phyloP scores from a whole-genome alignment of 2,113 vertebrate genomes.

The Lasiurus cinereus region DNA sequence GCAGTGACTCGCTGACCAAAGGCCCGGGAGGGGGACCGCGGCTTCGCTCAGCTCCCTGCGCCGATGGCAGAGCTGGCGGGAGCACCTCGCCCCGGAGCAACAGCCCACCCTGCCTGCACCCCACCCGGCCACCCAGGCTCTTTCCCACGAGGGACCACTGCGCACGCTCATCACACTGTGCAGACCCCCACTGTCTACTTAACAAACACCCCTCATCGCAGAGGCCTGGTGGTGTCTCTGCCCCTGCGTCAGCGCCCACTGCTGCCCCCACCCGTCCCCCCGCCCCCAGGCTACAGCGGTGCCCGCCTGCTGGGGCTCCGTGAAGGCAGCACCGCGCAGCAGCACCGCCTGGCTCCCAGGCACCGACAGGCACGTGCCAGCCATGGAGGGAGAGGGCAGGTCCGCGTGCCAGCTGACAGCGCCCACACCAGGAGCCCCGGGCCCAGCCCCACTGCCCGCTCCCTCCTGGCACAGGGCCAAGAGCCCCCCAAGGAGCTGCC shows the following conservation, averaged over 20 bases:
- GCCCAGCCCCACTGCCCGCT: background rate
- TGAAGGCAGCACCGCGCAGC: background rate
- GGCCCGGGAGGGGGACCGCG: fast-evolving
- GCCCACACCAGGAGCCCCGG: background rate
- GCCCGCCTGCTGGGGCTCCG: background rate
- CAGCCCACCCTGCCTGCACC: background rate
- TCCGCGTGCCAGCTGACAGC: fast-evolving
- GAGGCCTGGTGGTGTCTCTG: background rate
- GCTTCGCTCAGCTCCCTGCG: background rate
- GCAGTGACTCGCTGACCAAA: background rate
- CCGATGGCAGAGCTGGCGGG: too few relatives aligned
- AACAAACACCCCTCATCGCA: background rate
- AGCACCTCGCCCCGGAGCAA: too few relatives aligned
- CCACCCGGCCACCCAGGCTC: background rate
- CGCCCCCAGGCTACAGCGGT: too few relatives aligned
- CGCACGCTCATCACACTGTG: fast-evolving
- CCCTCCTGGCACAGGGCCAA: background rate
- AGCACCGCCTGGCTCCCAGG: too few relatives aligned
- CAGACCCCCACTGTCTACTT: fast-evolving
- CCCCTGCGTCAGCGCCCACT: too few relatives aligned
- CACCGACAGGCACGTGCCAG: background rate
- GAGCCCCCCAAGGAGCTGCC: background rate
- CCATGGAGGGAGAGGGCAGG: background rate
- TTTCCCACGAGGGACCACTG: background rate
- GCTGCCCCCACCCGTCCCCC: too few relatives aligned